These are phyloP conservation scores for Pteruthius melanotis DNA, from an alignment of 2,113 vertebrate genomes.

Conservation along the genomic window DNA sequence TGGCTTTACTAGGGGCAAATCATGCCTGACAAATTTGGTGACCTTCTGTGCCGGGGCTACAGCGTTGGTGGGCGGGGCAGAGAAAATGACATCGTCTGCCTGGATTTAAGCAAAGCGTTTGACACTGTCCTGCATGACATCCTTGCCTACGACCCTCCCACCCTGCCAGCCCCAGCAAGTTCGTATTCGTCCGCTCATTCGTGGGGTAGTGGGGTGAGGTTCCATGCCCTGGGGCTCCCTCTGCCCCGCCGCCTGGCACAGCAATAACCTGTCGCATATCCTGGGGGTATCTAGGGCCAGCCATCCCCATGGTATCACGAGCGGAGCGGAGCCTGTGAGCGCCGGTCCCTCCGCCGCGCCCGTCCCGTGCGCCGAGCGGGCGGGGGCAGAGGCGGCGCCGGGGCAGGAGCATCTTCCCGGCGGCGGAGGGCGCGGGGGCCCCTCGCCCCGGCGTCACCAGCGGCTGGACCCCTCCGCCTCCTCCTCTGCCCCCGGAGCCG, in stretches of 20 bases:
- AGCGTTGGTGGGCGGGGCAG: background rate
- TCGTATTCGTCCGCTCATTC: fast-evolving
- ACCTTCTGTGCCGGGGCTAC: background rate
- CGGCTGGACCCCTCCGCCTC: fast-evolving
- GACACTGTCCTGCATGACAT: background rate
- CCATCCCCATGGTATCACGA: fast-evolving
- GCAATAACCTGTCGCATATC: fast-evolving
- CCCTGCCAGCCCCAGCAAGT: too few relatives aligned
- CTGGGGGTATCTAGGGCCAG: too few relatives aligned
- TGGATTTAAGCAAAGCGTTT: background rate
- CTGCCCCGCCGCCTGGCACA: background rate
- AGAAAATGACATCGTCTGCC: background rate
- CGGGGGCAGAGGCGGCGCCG: too few relatives aligned
- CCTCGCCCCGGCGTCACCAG: background rate
- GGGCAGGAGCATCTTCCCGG: background rate
- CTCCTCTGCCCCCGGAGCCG: too few relatives aligned
- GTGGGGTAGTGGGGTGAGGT: background rate
- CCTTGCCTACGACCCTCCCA: background rate
- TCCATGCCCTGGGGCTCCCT: background rate
- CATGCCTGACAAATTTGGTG: background rate
- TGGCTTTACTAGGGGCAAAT: background rate
- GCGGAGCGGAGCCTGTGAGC: fast-evolving
- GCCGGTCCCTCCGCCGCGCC: background rate
- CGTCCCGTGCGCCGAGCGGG: background rate
- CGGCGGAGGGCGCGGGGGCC: fast-evolving